Conservation (phyloP, 2,113 vertebrate species). For the Psittacula cyanocephala region DNA sequence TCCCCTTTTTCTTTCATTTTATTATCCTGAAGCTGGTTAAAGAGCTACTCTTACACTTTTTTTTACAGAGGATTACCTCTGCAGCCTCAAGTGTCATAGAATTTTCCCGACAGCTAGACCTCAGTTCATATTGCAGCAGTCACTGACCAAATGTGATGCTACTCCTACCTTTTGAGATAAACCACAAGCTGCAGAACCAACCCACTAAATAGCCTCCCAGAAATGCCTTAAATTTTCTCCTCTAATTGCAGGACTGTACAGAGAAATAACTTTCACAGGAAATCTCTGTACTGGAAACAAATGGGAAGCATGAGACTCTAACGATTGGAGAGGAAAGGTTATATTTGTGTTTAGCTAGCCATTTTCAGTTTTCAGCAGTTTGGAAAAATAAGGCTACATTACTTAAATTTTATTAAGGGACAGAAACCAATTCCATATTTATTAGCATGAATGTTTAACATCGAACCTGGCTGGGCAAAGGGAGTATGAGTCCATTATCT, state of each 20-base stretch:
- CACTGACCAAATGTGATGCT: neutral
- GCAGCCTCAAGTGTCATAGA: neutral
- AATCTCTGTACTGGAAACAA: neutral
- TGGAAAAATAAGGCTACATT: neutral
- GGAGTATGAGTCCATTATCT: neutral
- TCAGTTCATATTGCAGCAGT: neutral
- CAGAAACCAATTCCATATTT: neutral
- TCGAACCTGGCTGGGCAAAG: neutral
- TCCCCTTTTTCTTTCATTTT: neutral
- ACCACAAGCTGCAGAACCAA: neutral
- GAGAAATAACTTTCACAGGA: neutral
- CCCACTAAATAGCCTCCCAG: neutral
- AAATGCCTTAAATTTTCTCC: neutral
- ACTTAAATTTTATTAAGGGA: neutral
- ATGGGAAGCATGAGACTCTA: neutral
- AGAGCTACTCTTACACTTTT: neutral
- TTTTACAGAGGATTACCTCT: neutral
- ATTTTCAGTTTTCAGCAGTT: neutral
- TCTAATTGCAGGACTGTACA: neutral
- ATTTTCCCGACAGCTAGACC: neutral
- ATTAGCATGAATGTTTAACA: neutral
- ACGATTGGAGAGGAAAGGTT: neutral
- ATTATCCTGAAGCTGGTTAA: neutral
- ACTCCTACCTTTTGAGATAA: neutral
- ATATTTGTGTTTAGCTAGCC: neutral